A percentile compares a stretch with the other conserved stretches of the same genome.
phyloP scores from a whole-genome alignment of 2,113 vertebrate species.

The Myotis davidii region DNA sequence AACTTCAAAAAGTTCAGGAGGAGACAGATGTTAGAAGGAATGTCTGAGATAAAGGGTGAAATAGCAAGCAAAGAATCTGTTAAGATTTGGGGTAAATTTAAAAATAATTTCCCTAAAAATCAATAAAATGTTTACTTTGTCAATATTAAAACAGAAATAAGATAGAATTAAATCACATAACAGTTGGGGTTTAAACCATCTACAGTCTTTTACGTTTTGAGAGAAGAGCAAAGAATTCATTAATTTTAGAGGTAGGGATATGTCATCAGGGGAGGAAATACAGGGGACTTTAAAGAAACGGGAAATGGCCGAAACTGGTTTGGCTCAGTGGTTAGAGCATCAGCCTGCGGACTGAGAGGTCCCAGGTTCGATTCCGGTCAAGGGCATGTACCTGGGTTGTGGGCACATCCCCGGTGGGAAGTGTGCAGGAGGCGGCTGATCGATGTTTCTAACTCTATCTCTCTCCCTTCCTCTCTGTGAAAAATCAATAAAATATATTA shows the following conservation, averaged over 20 bases:
- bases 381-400: too few relatives aligned
- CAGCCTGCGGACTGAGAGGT: too few relatives aligned
- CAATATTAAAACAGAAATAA: conserved; percentile 15
- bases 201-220: neutral
- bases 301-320: too few relatives aligned
- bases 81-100: neutral
- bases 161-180: neutral
- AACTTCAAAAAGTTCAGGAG: neutral
- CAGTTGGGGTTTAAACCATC: neutral
- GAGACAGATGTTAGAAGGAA: neutral
- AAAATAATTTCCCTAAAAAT: neutral
- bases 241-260: neutral
- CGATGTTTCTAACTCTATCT: too few relatives aligned
- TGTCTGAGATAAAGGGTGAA: neutral
- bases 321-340: too few relatives aligned
- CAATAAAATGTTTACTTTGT: neutral
- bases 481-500: too few relatives aligned
- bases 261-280: neutral
- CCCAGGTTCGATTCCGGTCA: too few relatives aligned
- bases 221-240: neutral
- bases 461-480: too few relatives aligned
- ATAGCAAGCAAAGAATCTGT: neutral
- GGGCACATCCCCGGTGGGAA: too few relatives aligned
- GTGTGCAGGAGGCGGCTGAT: too few relatives aligned
- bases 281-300: neutral